Percentiles rank a stretch among this genome's conserved stretches.
Conservation (phyloP, 2,888 invertebrate genomes). For the Athalia cordata region DNA sequence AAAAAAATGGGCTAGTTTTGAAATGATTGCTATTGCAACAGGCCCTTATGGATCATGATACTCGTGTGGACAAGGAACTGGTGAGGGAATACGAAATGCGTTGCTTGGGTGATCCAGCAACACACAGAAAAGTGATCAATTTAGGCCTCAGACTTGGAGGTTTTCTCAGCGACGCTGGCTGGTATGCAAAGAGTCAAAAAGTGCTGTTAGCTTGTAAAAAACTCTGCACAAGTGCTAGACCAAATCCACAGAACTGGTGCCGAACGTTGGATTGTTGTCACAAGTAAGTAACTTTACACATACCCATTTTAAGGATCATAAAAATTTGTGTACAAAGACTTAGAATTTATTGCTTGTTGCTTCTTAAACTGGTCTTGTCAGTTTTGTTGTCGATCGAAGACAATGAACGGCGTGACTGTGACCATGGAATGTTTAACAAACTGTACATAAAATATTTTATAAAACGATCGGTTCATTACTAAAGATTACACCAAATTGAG, state of each 20-base stretch:
- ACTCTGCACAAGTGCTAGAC: constrained; percentile 77
- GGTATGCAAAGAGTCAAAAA: constrained; percentile 86
- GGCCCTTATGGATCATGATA: constrained; percentile 80
- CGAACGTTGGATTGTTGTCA: constrained; percentile 89
- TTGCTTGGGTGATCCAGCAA: constrained; percentile 56
- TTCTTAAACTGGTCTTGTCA: too few species aligned
- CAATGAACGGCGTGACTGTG: too few species aligned
- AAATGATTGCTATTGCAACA: constrained; percentile 57
- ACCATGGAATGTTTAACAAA: too few species aligned
- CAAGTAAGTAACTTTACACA: constrained; percentile 77
- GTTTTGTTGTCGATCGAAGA: too few species aligned
- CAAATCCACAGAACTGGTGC: constrained; percentile 77
- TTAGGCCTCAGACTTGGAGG: constrained; percentile 75
- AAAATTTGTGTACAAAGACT: constrained; percentile 12
- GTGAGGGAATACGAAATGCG: constrained; percentile 66
- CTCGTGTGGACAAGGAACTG: constrained; percentile 75
- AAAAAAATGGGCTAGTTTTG: constrained; percentile 27
- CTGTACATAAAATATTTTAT: too few species aligned
- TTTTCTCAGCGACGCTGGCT: constrained; percentile 92
- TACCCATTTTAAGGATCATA: not conserved
- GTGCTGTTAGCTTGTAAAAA: constrained; percentile 82
- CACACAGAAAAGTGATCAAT: constrained; percentile 63
- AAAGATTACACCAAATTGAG: not conserved
- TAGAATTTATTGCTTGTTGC: too few species aligned
- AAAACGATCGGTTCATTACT: not conserved